Evolutionary conservation across 2,113 vertebrate genomes (phyloP).

Genomic region (Pterocles burchelli): DNA sequence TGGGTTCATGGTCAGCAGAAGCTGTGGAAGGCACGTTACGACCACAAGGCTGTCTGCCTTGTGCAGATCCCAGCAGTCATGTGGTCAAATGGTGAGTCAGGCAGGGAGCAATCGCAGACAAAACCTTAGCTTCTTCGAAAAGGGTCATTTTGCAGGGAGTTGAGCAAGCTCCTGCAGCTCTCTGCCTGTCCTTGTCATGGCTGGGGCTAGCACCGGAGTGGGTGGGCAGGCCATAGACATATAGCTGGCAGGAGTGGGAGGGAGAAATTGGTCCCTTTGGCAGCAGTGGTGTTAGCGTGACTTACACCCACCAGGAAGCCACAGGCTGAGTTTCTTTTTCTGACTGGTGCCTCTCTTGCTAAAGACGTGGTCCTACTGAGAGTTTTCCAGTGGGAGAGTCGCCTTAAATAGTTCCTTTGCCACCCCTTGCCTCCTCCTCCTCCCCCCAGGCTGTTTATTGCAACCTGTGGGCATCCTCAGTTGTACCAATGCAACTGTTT

Average conservation of each 20-base stretch:
- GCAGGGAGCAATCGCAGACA: background rate
- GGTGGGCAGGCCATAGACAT: background rate
- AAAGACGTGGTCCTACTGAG: background rate
- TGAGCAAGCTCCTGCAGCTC: background rate
- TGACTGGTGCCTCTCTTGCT: background rate
- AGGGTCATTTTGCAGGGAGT: background rate
- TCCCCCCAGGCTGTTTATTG: background rate
- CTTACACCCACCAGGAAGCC: background rate
- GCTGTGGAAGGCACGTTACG: rapidly evolving
- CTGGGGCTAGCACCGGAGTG: background rate
- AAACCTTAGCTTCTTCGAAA: background rate
- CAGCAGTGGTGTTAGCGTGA: background rate
- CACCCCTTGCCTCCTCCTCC: background rate
- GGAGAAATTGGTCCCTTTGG: background rate
- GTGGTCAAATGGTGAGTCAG: background rate
- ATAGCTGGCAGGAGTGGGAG: background rate
- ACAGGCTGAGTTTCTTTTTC: background rate
- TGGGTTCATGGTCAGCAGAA: background rate
- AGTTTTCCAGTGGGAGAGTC: background rate
- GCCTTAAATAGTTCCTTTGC: background rate
- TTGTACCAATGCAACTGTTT: background rate
- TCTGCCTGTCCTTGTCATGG: background rate
- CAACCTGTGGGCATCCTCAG: background rate
- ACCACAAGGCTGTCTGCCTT: background rate
- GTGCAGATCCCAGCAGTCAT: background rate